A percentile compares a stretch with the other conserved stretches of the same genome.
These are phyloP conservation scores for Platichthys flesus DNA, from an alignment of 2,113 vertebrate genomes.

Conservation along the genomic window DNA sequence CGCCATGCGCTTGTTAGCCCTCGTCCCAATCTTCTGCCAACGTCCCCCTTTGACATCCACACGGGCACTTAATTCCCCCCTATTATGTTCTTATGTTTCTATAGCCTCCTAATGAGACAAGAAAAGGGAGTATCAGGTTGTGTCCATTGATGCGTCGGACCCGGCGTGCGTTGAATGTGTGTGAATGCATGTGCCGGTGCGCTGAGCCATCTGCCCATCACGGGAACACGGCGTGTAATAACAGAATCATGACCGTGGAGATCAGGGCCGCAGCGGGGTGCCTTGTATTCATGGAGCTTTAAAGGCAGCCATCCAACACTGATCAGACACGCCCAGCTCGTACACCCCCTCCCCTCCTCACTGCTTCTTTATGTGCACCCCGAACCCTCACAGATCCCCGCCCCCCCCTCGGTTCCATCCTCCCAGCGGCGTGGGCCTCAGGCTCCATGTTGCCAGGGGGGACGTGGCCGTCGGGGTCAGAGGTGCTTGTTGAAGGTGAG, in stretches of 20 bases:
- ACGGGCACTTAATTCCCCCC: constrained; percentile 80
- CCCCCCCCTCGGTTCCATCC: constrained; percentile 30
- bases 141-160: constrained; percentile 74
- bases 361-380: constrained; percentile 56
- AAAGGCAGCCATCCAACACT: constrained; percentile 74
- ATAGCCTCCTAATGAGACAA: constrained; percentile 82
- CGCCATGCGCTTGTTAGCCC: constrained; percentile 74
- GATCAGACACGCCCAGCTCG: constrained; percentile 74
- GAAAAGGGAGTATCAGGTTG: constrained; percentile 80
- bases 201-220: constrained; percentile 79
- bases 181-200: constrained; percentile 66
- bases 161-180: constrained; percentile 67
- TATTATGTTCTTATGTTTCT: constrained; percentile 83
- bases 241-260: constrained; percentile 80
- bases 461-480: constrained; percentile 71
- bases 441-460: constrained; percentile 72
- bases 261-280: constrained; percentile 72
- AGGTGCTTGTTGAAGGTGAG: constrained; percentile 78
- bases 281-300: constrained; percentile 80
- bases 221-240: constrained; percentile 74
- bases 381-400: constrained; percentile 27
- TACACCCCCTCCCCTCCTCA: constrained; percentile 17
- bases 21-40: constrained; percentile 69
- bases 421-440: constrained; percentile 39
- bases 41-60: constrained; percentile 76